Conservation (phyloP, 2,113 vertebrate species). For the Nestor notabilis region DNA sequence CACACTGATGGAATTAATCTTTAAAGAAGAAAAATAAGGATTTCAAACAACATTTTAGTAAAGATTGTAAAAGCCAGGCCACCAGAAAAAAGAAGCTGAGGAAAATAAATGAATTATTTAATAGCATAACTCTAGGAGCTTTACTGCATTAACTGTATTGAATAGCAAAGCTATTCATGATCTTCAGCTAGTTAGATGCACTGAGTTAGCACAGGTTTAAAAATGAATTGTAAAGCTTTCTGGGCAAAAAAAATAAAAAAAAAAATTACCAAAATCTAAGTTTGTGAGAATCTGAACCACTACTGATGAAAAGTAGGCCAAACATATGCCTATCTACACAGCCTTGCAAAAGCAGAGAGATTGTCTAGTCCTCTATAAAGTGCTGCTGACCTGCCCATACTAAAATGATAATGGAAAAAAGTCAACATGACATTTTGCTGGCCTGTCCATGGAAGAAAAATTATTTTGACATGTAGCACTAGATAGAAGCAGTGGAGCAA, state of each 20-base stretch:
- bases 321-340: neutral
- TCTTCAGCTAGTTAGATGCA: conserved; percentile 17
- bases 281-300: neutral
- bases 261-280: neutral
- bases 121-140: neutral
- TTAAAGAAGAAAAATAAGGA: neutral
- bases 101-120: conserved; percentile 40
- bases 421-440: conserved; percentile 34
- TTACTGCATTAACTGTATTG: neutral
- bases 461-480: conserved; percentile 33
- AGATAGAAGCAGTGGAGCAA: conserved; percentile 32
- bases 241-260: neutral
- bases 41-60: neutral
- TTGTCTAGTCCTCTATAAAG: neutral
- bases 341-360: neutral
- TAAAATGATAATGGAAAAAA: conserved; percentile 4
- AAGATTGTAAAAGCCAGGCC: neutral
- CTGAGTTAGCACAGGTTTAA: conserved; percentile 12
- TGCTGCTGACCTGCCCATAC: neutral
- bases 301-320: neutral
- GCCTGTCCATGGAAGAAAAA: conserved; percentile 21
- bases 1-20: neutral
- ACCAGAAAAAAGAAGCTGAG: neutral
- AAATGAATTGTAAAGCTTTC: conserved; percentile 8
- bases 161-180: conserved; percentile 16